Percentiles rank a stretch among this genome's conserved stretches.
phyloP scores from a whole-genome alignment of 2,113 vertebrate genomes.

The Psittacula cyanocephala region DNA sequence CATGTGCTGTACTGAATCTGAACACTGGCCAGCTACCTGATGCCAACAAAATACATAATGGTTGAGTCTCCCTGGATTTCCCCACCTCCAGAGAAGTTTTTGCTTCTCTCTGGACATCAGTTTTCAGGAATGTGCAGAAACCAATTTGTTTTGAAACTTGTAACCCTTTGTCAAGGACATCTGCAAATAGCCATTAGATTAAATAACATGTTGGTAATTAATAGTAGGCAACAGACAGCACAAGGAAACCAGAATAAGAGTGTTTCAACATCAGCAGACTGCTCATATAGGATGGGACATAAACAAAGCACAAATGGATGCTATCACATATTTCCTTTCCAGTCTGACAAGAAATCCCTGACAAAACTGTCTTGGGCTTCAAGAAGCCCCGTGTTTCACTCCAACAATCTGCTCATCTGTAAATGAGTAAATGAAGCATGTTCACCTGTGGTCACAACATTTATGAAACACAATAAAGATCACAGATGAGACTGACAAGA shows the following conservation, averaged over 20 bases:
- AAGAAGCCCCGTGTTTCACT: not conserved
- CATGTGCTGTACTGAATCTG: rapidly evolving
- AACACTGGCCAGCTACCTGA: not conserved
- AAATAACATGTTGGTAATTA: not conserved
- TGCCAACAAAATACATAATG: not conserved
- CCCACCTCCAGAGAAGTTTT: not conserved
- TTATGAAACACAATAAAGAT: not conserved
- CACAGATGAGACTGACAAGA: rapidly evolving
- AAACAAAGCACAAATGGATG: not conserved
- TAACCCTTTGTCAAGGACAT: not conserved
- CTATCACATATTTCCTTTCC: constrained; percentile 15
- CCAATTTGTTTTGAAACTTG: not conserved
- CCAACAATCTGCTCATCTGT: not conserved
- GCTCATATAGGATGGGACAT: not conserved
- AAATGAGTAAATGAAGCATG: not conserved
- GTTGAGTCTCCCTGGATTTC: not conserved
- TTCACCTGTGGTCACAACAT: not conserved
- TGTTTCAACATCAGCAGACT: not conserved
- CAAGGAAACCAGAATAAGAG: not conserved
- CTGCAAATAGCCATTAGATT: not conserved
- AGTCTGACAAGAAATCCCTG: constrained; percentile 36
- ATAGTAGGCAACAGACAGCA: not conserved
- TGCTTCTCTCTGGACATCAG: not conserved
- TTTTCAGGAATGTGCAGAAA: not conserved
- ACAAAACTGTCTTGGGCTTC: not conserved